These are phyloP conservation scores for Atrina japonica DNA, from an alignment of 2,888 invertebrate species.

Conservation along the genomic window DNA sequence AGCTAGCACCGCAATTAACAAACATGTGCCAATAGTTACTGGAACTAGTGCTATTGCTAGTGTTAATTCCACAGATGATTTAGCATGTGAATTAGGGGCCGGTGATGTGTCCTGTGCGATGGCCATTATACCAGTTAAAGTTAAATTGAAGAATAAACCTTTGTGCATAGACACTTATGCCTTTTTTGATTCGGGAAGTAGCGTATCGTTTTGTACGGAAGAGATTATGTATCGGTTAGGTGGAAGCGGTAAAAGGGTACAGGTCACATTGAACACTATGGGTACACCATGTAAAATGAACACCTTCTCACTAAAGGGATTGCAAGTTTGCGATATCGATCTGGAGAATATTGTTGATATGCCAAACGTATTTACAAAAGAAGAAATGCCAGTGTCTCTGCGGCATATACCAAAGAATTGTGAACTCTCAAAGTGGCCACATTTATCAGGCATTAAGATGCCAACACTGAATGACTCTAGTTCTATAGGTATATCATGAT, in stretches of 20 bases:
- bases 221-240: conserved; percentile 18
- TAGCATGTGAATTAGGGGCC: neutral
- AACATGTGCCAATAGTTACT: neutral
- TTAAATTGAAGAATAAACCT: conserved; percentile 15
- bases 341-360: conserved; percentile 24
- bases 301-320: conserved; percentile 13
- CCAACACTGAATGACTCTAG: conserved; percentile 28
- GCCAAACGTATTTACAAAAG: conserved; percentile 36
- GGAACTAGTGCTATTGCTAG: neutral
- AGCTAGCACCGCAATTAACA: neutral
- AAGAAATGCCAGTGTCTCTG: conserved; percentile 31
- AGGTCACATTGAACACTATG: too few species aligned
- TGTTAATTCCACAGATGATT: neutral
- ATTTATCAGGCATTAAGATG: conserved; percentile 19
- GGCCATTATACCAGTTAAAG: conserved; percentile 26
- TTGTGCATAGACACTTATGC: conserved; percentile 14
- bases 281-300: too few species aligned
- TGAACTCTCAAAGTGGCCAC: conserved; percentile 37
- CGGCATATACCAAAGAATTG: conserved; percentile 39
- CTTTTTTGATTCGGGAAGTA: conserved; percentile 29
- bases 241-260: conserved; percentile 21
- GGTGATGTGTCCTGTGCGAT: conserved; percentile 32
- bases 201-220: conserved; percentile 28
- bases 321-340: conserved; percentile 30
- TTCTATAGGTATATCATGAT: conserved; percentile 40